Evolutionary conservation across 2,797 vertebrate species (phyloP), one percentile per base, ranked within the genome.

Genomic region (Microhierax caerulescens): DNA sequence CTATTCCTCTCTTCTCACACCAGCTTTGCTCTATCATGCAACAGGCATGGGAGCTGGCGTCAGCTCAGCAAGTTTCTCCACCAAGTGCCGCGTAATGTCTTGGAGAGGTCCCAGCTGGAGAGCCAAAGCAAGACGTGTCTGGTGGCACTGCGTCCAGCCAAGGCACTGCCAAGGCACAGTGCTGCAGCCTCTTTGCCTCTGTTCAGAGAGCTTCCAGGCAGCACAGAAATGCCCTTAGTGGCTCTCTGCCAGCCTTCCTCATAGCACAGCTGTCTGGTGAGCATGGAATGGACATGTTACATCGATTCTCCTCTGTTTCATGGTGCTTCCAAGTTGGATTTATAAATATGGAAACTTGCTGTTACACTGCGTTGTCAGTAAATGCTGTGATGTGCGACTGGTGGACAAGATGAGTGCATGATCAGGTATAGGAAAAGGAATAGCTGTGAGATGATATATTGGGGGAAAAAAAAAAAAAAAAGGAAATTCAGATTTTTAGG

Each of bases 91-190:
- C 4, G 4, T 17, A 9, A 72, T 65, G 27, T 73, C 59, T 47
- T 86, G 80, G 77, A 69, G 65, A 74, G 17, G 59, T 65, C 60
- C 60, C 85, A 86, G 77, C 73, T 84, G 69, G 68, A 77, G 65
- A n/a, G 41, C 5, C 3, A 5, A 73, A 85, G 65, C 34, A 53
- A 53, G 74, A 21, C 2, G 1, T 53, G 37, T 74, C 17, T 32
- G 32, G 27, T 4, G 37, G 50, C 0, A 0, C 41, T 32, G 41
- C 1, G 4, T 47, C 69, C 1, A 7, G 36, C 24, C 2, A 4
- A 72, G 54, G 77, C n/a, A 22, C 7, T 39, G 48, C 39, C 4
- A 11, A 65, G 56, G 75, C 36, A 48, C 23, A 6, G 56, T 10
- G 24, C 65, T n/a, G 43, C 56, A 53, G 51, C 75, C 57, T 30